A percentile compares a stretch with the other conserved stretches of the same genome.
Conservation (phyloP, 2,113 vertebrate genomes). For the Tinamus guttatus region DNA sequence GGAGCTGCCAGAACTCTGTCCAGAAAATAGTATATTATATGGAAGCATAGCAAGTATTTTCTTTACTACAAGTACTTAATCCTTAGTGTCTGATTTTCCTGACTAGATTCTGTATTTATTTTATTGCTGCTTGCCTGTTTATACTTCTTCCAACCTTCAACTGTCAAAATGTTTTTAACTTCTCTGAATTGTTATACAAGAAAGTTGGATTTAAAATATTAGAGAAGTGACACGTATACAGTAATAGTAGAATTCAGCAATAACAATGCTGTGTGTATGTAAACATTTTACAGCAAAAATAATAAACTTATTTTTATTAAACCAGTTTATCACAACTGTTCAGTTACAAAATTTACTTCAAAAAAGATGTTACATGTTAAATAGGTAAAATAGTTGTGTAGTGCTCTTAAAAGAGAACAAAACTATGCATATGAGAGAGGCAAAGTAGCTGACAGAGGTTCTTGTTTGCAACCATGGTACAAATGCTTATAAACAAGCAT, state of each 20-base stretch:
- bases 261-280: background rate
- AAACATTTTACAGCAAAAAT: background rate
- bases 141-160: background rate
- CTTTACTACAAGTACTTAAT: background rate
- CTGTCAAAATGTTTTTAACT: background rate
- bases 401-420: background rate
- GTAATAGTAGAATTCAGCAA: background rate
- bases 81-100: background rate
- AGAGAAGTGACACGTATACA: background rate
- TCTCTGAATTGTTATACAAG: background rate
- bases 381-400: background rate
- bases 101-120: background rate
- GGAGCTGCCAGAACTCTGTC: background rate
- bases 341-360: slow-evolving; percentile 16
- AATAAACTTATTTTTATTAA: slow-evolving; percentile 6
- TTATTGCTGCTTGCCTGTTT: background rate
- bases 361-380: background rate
- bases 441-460: background rate
- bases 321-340: background rate
- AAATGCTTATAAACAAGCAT: background rate
- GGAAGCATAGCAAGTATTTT: fast-evolving
- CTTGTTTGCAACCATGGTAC: background rate
- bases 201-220: background rate
- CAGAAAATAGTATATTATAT: background rate
- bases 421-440: background rate